These are phyloP conservation scores for Microplitis mediator DNA, from an alignment of 1,140 invertebrate genomes.

Conservation along the genomic window DNA sequence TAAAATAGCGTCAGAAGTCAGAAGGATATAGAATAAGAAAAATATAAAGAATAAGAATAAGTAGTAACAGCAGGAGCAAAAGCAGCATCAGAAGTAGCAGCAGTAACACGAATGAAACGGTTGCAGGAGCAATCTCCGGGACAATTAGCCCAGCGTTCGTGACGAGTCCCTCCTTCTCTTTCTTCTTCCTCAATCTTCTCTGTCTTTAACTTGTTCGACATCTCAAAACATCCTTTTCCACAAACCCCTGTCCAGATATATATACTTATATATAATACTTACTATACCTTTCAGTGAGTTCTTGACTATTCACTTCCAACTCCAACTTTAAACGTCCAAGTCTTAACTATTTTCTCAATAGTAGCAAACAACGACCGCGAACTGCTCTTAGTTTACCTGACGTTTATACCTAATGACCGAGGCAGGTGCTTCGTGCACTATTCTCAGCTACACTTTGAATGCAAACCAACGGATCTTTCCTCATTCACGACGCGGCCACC, in stretches of 20 bases:
- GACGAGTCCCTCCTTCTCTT: constrained; percentile 54
- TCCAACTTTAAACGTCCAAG: too few species aligned
- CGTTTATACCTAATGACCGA: constrained; percentile 60
- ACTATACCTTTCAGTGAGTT: too few species aligned
- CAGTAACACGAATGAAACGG: constrained; percentile 33
- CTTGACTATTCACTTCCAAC: too few species aligned
- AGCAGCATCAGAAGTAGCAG: constrained; percentile 4
- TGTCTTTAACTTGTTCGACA: too few species aligned
- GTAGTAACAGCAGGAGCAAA: constrained; percentile 38
- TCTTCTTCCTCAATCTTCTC: constrained; percentile 32
- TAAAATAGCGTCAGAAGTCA: not conserved
- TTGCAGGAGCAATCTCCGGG: constrained; percentile 57
- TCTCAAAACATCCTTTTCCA: too few species aligned
- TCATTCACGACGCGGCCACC: constrained; percentile 34
- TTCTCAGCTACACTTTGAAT: too few species aligned
- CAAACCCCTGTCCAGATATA: too few species aligned
- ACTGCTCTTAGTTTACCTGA: constrained; percentile 27
- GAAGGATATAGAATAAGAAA: not conserved
- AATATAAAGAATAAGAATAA: constrained; percentile 43
- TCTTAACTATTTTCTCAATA: too few species aligned
- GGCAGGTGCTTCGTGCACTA: constrained; percentile 51
- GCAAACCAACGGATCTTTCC: constrained; percentile 16
- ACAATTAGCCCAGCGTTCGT: constrained; percentile 62
- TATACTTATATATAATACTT: constrained; percentile 10
- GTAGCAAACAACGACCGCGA: constrained; percentile 18